Evolutionary conservation across 2,113 vertebrate genomes (phyloP), one percentile per base, ranked within the genome.

Genomic region (Lontra canadensis): DNA sequence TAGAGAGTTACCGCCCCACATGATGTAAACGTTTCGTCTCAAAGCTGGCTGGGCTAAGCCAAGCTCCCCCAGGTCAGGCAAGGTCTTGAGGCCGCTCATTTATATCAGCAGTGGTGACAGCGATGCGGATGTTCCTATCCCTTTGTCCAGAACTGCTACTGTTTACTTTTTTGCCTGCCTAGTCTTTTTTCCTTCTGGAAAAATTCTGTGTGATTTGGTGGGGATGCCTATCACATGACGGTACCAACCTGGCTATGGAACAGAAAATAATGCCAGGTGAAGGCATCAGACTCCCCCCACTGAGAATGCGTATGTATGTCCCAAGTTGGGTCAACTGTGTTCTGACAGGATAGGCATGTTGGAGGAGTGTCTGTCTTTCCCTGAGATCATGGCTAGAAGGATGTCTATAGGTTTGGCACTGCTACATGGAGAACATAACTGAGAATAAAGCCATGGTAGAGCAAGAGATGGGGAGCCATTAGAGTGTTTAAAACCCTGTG

Each of bases 161-260:
- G 39, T n/a, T 94, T 88, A 55, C 20, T 67, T 80, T 84, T 71
- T 73, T 59, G 73, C 55, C 92, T 94, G 25, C 6, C 57, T 63
- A 63, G 34, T 7, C 31, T 55, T 59, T 83, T n/a, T 82, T 8
- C 7, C 10, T 63, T 93, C 79, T 36, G 39, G 21, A 63, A 69
- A 90, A 92, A 86, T 20, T 95, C 18, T 31, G 21, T 29, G 83
- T 71, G 52, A 92, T 67, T 87, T 81, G 55, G 44, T 96, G 86
- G 71, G 18, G 13, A 83, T 63, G 18, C 47, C 83, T 92, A 49
- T 69, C 23, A 59, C 2, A n/a, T n/a, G 71, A 49, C n/a, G 78
- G 25, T 79, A 80, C 14, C 36, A 84, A 84, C 55, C 71, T 63
- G 42, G 55, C 7, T 34, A 80, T 1, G 25, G 20, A n/a, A 42